Evolutionary conservation across 2,888 invertebrate species (phyloP).

Genomic region (Pocota personata): DNA sequence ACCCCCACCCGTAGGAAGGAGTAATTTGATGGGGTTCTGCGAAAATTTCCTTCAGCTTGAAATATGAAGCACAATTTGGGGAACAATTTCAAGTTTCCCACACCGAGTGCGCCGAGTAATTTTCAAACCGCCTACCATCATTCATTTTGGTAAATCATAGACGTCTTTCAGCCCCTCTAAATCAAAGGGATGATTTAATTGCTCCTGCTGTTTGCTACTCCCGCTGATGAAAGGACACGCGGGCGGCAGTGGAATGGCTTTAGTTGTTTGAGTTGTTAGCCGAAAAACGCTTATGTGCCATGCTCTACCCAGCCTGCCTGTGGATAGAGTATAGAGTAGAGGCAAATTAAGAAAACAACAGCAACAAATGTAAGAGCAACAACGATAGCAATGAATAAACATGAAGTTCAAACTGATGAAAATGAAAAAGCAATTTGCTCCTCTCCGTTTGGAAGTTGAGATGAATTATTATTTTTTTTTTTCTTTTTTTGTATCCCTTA

Average conservation of each 20-base stretch:
- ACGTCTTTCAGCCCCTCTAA: slow-evolving; percentile 60
- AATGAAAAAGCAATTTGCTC: slow-evolving; percentile 68
- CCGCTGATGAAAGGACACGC: slow-evolving; percentile 9
- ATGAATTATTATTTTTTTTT: slow-evolving; percentile 22
- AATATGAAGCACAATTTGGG: slow-evolving; percentile 45
- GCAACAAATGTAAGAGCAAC: slow-evolving; percentile 58
- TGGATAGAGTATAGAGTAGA: neutral
- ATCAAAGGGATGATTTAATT: slow-evolving; percentile 72
- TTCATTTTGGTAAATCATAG: slow-evolving; percentile 64
- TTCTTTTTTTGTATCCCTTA: neutral
- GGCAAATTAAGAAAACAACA: slow-evolving; percentile 57
- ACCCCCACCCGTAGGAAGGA: neutral
- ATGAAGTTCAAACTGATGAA: slow-evolving; percentile 71
- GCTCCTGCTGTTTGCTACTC: slow-evolving; percentile 63
- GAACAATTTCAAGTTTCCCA: slow-evolving; percentile 32
- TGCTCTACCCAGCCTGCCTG: neutral
- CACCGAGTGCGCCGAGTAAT: slow-evolving; percentile 25
- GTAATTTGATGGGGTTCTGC: slow-evolving; percentile 23
- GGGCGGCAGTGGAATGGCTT: neutral
- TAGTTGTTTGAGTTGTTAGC: slow-evolving; percentile 27
- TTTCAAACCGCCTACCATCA: slow-evolving; percentile 58
- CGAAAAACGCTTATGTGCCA: neutral
- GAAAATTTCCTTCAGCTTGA: slow-evolving; percentile 31
- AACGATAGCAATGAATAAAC: slow-evolving; percentile 65
- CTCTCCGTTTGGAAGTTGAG: slow-evolving; percentile 33